Conservation (phyloP, 2,113 vertebrate genomes). For the Seriola aureovittata region DNA sequence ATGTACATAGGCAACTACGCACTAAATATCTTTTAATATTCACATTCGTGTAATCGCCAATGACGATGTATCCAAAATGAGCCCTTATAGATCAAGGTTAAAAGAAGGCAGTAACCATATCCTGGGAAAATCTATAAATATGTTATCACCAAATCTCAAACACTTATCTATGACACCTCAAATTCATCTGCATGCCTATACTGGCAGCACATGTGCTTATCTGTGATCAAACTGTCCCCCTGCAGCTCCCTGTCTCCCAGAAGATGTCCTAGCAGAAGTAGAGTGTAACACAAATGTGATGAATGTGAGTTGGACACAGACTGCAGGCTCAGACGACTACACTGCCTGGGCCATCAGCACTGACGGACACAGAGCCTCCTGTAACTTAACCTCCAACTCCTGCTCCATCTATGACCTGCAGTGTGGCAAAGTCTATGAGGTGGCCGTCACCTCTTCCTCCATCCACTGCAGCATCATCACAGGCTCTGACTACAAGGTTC, state of each 20-base stretch:
- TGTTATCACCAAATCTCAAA: no score
- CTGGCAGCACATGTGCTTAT: not conserved
- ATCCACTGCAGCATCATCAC: conserved; percentile 57
- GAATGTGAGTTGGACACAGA: conserved; percentile 71
- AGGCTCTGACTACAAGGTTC: conserved; percentile 74
- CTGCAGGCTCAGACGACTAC: conserved; percentile 60
- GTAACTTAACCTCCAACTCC: conserved; percentile 64
- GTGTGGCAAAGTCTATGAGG: conserved; percentile 70
- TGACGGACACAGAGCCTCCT: conserved; percentile 63
- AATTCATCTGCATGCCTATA: no score
- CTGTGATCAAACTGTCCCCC: conserved; percentile 1
- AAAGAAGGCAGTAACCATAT: not conserved
- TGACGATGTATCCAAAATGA: not conserved
- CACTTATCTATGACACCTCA: not conserved
- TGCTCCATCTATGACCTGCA: conserved; percentile 70
- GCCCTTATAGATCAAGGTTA: not conserved
- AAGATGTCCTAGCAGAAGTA: conserved; percentile 64
- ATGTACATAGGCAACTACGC: not conserved
- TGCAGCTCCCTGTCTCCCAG: conserved; percentile 72
- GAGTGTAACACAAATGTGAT: conserved; percentile 70
- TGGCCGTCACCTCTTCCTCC: conserved; percentile 72
- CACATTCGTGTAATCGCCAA: not conserved
- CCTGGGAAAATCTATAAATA: not conserved
- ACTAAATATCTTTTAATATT: not conserved
- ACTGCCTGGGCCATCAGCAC: conserved; percentile 72